Base-by-base conservation (phyloP, 2,888 invertebrate genomes). In the Nudaria mundana region DNA sequence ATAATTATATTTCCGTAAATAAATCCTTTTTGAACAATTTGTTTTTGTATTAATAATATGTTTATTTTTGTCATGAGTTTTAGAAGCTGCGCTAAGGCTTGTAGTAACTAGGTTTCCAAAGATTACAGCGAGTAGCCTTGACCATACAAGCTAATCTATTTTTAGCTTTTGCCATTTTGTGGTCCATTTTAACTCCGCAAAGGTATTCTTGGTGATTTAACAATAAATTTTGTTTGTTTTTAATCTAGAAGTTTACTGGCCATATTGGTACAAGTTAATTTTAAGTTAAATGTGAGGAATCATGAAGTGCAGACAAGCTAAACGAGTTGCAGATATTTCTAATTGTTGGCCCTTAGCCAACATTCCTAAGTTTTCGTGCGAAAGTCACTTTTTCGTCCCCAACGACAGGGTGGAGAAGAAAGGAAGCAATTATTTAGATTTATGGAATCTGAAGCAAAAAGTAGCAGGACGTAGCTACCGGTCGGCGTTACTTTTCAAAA, bases 401-500 rank as follows among this genome's bases (percentile, higher is more conserved):
- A 51, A 51, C 49, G 49, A 48, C 56, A 53, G 56, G 58, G 33
- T 48, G 48, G 23, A 58, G 66, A 79, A 74, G 71, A 81, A 74
- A 70, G 80, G 80, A 79, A 83, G 75, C 73, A 76, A 81, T 85
- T 85, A 81, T 74, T 76, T 76, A 82, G 81, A 84, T 85, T 84
- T 85, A 85, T 82, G 70, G 68, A 70, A 70, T 71, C 66, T 45
- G 60, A 68, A 54, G 66, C 37, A 59, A 74, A 71, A 73, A 64
- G 50, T 59, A 48, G 43, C 41, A 54, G 61, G n/a, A n/a, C n/a
- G n/a, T n/a, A n/a, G n/a, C n/a, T 57, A 48, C 62, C 44, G 52
- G 45, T 51, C 48, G 44, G 43, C 40, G 38, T 57, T 61, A n/a
- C 57, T 61, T 34, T 40, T 40, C 30, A 37, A 42, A 50, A 56